These are phyloP conservation scores for Tenthredo mesomela DNA, from an alignment of 2,888 invertebrate species.

Conservation along the genomic window DNA sequence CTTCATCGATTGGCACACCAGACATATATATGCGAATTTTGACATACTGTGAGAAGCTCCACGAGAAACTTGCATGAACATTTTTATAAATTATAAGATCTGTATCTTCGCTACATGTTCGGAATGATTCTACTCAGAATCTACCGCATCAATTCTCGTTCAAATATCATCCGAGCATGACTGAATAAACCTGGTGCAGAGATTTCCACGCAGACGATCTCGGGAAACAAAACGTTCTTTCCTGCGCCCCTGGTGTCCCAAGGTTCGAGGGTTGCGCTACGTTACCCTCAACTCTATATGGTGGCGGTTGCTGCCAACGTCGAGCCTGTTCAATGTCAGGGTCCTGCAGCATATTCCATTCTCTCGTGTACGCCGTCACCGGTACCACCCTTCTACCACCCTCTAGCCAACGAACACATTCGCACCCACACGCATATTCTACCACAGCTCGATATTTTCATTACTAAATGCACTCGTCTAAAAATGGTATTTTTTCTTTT, in stretches of 20 bases:
- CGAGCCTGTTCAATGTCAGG: conserved; percentile 54
- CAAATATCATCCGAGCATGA: not conserved
- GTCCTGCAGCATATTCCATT: conserved; percentile 48
- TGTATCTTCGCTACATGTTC: too few relatives aligned
- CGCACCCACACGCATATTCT: not conserved
- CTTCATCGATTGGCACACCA: not conserved
- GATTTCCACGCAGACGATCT: conserved; percentile 26
- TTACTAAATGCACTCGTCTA: conserved; percentile 52
- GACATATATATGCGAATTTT: not conserved
- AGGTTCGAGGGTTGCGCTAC: conserved; percentile 34
- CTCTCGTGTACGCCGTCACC: conserved; percentile 37
- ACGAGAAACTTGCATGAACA: too few relatives aligned
- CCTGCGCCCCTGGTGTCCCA: not conserved
- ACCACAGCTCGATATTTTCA: conserved; percentile 52
- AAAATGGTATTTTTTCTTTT: not conserved
- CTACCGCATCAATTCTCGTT: not conserved
- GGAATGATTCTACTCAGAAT: not conserved
- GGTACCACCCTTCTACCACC: not conserved
- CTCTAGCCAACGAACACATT: conserved; percentile 18
- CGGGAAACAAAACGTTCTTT: conserved; percentile 3
- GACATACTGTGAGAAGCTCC: not conserved
- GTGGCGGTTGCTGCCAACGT: conserved; percentile 22
- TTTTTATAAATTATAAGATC: not conserved
- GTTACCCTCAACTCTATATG: conserved; percentile 28
- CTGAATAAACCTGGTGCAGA: conserved; percentile 9